Percentiles rank a stretch among this genome's conserved stretches.
phyloP scores from a whole-genome alignment of 2,113 vertebrate species.

The Rhodinocichla rosea region DNA sequence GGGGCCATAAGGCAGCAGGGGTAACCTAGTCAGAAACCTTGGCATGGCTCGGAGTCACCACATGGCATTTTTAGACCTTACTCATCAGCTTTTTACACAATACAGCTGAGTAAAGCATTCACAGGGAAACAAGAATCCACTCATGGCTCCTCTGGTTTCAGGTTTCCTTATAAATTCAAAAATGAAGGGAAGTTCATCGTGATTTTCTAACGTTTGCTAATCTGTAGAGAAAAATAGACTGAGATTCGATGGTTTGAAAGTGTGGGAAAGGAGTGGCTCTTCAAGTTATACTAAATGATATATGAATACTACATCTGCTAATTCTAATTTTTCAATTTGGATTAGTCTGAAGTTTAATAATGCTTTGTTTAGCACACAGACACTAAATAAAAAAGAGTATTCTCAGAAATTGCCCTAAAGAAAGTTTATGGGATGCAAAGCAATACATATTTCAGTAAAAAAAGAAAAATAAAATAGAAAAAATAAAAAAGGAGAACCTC shows the following conservation, averaged over 20 bases:
- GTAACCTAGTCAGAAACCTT: neutral
- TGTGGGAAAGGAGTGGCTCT: neutral
- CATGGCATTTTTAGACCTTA: neutral
- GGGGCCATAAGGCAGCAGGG: neutral
- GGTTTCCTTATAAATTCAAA: neutral
- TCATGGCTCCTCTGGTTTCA: neutral
- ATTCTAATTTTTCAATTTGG: neutral
- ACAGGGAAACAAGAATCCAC: neutral
- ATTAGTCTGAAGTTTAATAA: neutral
- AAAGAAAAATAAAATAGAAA: neutral
- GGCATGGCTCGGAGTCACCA: neutral
- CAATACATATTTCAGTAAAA: neutral
- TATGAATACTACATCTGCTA: neutral
- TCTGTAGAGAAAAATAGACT: neutral
- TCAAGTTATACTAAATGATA: neutral
- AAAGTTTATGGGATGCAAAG: neutral
- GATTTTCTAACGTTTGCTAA: neutral
- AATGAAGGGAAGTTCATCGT: neutral
- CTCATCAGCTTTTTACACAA: neutral
- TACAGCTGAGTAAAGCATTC: neutral
- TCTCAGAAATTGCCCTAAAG: neutral
- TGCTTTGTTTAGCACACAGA: neutral
- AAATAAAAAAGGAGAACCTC: neutral
- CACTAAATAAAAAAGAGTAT: neutral
- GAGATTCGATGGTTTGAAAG: neutral